phyloP scores from a whole-genome alignment of 2,797 vertebrate genomes.

The Sternotherus odoratus region DNA sequence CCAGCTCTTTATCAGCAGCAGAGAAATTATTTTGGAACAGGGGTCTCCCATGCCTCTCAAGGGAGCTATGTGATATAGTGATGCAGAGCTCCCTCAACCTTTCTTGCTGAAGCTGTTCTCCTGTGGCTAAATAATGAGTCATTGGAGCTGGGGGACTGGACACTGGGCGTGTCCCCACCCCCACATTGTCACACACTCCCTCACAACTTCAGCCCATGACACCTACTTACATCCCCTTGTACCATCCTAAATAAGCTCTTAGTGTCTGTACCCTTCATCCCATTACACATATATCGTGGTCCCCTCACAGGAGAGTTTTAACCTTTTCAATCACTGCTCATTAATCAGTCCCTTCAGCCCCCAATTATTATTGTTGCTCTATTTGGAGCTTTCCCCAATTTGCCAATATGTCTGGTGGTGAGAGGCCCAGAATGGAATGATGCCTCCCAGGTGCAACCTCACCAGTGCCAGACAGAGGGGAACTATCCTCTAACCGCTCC shows the following conservation, averaged over 20 bases:
- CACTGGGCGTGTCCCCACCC: background rate
- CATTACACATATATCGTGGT: background rate
- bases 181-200: background rate
- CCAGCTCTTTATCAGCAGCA: no score
- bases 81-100: no score
- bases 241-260: background rate
- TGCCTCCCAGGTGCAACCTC: background rate
- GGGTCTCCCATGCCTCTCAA: no score
- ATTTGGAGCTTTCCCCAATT: background rate
- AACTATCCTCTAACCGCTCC: background rate
- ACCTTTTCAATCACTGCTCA: accelerated
- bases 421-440: background rate
- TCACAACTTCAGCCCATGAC: background rate
- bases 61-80: no score
- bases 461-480: background rate
- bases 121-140: background rate
- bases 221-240: background rate
- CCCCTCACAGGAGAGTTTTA: background rate
- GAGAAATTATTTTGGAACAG: no score
- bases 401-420: background rate
- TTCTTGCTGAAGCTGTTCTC: background rate
- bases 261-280: background rate
- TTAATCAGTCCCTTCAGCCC: background rate
- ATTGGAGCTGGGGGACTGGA: background rate
- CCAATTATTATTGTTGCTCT: background rate